Evolutionary conservation across 2,113 vertebrate species (phyloP), one percentile per base, ranked within the genome.

Genomic region (Murina feae): DNA sequence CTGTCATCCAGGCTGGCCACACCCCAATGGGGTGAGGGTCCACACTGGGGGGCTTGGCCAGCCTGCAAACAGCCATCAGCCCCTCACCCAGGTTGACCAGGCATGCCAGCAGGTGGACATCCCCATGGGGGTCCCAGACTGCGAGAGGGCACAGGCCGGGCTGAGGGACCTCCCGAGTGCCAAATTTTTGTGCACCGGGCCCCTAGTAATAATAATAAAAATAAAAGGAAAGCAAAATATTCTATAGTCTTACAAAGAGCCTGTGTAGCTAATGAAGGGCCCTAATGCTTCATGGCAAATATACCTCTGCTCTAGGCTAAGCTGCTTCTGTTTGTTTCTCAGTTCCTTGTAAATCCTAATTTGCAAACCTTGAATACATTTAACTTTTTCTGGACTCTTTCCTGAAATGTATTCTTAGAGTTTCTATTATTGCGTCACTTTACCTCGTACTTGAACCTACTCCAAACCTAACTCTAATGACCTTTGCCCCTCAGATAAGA

Each of bases 401-500:
- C 32, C 69, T 89, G 49, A 82, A 83, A 69, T 79, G 37, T 86
- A 35, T 53, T 78, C 79, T 63, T 82, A 78, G 80, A 84, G 3
- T 76, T 95, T 93, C 84, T 75, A 6, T 89, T 66, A 65, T 49
- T 8, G 6, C 1, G 1, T 80, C 32, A 21, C 82, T 71, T 63
- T 71, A 21, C 49, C n/a, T 66, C 44, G 35, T 21, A 49, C 17
- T n/a, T 13, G 11, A 42, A 58, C 1, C 18, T 80, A 20, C 23
- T 87, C 49, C 16, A 44, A n/a, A 69, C 4, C 69, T 90, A 37
- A 84, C 23, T 72, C 78, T 75, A 53, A 60, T 85, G 42, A 79
- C 51, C 21, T 93, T 86, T 5, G 23, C 32, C 49, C 47, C 32
- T 85, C 91, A 95, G 94, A 17, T 95, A 80, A 96, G 78, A 86